phyloP scores from a whole-genome alignment of 2,797 vertebrate species.

The Malurus leucopterus region DNA sequence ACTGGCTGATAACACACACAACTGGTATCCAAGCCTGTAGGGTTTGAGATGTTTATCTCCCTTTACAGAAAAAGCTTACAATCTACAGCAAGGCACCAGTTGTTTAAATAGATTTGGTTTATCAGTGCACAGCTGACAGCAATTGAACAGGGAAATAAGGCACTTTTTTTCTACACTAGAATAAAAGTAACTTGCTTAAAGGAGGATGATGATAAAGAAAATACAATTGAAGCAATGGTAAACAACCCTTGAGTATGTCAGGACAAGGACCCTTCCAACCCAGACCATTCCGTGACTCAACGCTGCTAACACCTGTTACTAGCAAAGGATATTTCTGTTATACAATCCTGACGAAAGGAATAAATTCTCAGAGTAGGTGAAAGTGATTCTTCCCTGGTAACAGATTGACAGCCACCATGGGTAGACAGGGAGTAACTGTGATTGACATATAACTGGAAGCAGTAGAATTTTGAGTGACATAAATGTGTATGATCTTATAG shows the following conservation, averaged over 20 bases:
- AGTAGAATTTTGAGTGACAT: conserved; percentile 16
- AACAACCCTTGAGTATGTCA: neutral
- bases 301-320: neutral
- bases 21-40: neutral
- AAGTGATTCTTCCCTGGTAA: conserved; percentile 14
- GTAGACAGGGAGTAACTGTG: conserved; percentile 10
- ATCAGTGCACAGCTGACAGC: neutral
- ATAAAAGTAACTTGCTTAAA: neutral
- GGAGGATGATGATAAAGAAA: neutral
- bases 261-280: neutral
- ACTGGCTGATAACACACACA: neutral
- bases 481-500: conserved; percentile 17
- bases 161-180: neutral
- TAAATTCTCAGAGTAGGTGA: neutral
- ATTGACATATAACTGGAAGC: conserved; percentile 35
- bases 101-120: neutral
- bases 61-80: neutral
- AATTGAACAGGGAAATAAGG: neutral
- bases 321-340: conserved; percentile 23
- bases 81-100: neutral
- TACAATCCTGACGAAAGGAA: neutral
- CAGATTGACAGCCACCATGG: conserved; percentile 24
- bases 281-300: neutral
- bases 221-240: neutral
- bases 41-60: neutral